Percentiles rank a stretch among this genome's conserved stretches.
Evolutionary conservation across 2,797 vertebrate species (phyloP).

Genomic region (Rhodeus uyekii): DNA sequence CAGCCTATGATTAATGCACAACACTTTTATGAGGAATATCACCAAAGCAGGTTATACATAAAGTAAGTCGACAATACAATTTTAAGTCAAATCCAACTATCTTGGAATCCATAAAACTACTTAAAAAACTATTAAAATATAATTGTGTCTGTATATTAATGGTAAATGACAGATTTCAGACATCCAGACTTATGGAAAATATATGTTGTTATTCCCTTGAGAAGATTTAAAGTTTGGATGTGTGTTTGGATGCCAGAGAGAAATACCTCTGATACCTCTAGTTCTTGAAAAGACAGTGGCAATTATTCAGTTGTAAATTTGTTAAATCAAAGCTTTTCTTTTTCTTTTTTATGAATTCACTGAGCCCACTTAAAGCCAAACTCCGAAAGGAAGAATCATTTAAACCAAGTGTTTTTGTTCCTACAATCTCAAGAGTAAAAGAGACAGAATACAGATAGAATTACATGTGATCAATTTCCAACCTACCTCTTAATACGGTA

Average conservation of each 20-base stretch:
- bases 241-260: slow-evolving; percentile 57
- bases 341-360: slow-evolving; percentile 58
- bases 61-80: neutral
- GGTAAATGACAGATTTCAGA: slow-evolving; percentile 5
- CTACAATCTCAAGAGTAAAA: slow-evolving; percentile 37
- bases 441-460: slow-evolving; percentile 18
- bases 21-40: neutral
- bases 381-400: slow-evolving; percentile 51
- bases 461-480: neutral
- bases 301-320: slow-evolving; percentile 60
- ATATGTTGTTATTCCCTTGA: slow-evolving; percentile 8
- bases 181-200: neutral
- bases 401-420: slow-evolving; percentile 33
- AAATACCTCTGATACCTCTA: slow-evolving; percentile 46
- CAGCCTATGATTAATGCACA: neutral
- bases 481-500: neutral
- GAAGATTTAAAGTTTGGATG: slow-evolving; percentile 37
- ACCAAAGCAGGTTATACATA: neutral
- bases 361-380: slow-evolving; percentile 59
- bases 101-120: neutral
- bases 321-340: slow-evolving; percentile 58
- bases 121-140: neutral
- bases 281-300: slow-evolving; percentile 67
- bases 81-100: neutral
- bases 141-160: slow-evolving; percentile 14